These are phyloP conservation scores for Lepus americanus DNA, from an alignment of 2,113 vertebrate species.

Conservation along the genomic window DNA sequence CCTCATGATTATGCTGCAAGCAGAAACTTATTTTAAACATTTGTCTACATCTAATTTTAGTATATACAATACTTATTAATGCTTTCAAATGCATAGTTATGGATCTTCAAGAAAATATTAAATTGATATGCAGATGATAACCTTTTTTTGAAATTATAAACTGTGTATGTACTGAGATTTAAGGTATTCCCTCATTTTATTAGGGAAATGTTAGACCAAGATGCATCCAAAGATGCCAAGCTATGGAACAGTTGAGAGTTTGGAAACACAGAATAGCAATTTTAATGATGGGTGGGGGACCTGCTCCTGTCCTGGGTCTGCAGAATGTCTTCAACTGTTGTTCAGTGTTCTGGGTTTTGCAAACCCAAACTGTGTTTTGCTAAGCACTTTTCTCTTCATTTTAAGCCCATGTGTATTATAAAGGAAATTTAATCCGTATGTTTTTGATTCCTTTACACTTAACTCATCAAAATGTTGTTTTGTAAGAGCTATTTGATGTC, in stretches of 20 bases:
- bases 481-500: conserved; percentile 84
- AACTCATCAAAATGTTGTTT: conserved; percentile 85
- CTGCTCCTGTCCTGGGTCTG: conserved; percentile 70
- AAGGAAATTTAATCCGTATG: conserved; percentile 86
- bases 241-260: background rate
- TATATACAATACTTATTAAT: background rate
- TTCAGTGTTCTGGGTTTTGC: conserved; percentile 81
- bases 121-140: conserved; percentile 52
- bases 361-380: conserved; percentile 82
- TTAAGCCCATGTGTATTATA: conserved; percentile 85
- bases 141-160: conserved; percentile 53
- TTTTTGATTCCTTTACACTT: conserved; percentile 85
- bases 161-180: background rate
- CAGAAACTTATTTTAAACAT: conserved; percentile 45
- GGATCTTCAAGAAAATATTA: conserved; percentile 49
- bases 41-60: conserved; percentile 47
- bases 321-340: conserved; percentile 82
- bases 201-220: background rate
- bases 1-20: conserved; percentile 5
- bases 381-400: conserved; percentile 83
- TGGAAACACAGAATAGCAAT: conserved; percentile 21
- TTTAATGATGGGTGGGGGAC: conserved; percentile 25
- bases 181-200: background rate
- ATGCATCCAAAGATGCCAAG: conserved; percentile 51
- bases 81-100: background rate